Conservation (phyloP, 1,140 invertebrate genomes). For the Dryas iulia region DNA sequence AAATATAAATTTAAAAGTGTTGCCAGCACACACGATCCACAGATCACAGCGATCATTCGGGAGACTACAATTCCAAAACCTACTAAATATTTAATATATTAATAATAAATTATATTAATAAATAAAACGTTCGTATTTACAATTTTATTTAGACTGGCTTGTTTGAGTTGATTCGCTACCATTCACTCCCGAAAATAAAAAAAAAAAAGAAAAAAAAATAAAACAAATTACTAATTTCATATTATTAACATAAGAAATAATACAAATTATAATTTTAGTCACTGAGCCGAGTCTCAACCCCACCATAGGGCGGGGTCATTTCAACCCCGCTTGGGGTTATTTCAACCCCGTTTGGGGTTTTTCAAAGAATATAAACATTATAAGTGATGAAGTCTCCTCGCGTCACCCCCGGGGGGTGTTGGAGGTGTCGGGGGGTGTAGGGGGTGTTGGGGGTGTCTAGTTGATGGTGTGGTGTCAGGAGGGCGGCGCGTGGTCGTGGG, state of each 20-base stretch:
- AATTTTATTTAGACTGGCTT: constrained; percentile 17
- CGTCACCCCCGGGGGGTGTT: neutral
- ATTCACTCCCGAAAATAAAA: neutral
- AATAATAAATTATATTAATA: constrained; percentile 30
- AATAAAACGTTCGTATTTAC: constrained; percentile 27
- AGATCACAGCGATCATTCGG: constrained; percentile 20
- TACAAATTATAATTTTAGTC: neutral
- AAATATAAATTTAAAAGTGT: constrained; percentile 31
- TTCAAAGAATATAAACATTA: too few species aligned
- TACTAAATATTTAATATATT: constrained; percentile 7
- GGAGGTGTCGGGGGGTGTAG: constrained; percentile 18
- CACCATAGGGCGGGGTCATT: neutral
- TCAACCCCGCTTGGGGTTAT: too few species aligned
- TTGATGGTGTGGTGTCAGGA: constrained; percentile 72
- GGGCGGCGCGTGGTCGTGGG: constrained; percentile 66
- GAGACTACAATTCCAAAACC: constrained; percentile 23
- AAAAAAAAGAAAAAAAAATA: neutral
- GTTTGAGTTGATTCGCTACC: too few species aligned
- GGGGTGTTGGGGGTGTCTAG: constrained; percentile 39
- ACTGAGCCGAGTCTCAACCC: neutral
- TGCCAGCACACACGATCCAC: constrained; percentile 22
- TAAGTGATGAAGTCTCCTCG: too few species aligned
- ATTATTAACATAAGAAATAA: neutral
- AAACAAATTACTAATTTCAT: neutral
- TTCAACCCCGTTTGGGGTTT: too few species aligned